These are phyloP conservation scores for Hydrochoerus hydrochaeris DNA, from an alignment of 2,113 vertebrate species.

Conservation along the genomic window DNA sequence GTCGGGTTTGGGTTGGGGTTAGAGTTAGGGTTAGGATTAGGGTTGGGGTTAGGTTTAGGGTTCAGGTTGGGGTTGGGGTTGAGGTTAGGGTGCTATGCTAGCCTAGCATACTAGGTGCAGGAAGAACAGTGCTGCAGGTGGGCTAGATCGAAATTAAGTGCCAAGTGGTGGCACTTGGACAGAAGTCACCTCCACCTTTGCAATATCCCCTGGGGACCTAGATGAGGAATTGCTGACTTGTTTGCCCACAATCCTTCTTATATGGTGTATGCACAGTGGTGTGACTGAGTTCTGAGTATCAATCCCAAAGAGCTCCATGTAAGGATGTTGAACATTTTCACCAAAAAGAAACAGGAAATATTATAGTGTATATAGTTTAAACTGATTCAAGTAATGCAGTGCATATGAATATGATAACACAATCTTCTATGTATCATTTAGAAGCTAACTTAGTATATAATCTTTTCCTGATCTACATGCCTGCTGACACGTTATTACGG, in stretches of 20 bases:
- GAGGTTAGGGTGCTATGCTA: too few species aligned
- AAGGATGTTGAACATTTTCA: neutral
- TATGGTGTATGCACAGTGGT: neutral
- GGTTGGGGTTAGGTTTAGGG: too few species aligned
- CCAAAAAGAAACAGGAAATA: neutral
- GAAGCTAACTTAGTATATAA: neutral
- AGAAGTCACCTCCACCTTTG: too few species aligned
- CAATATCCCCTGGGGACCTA: too few species aligned
- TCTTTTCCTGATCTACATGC: neutral
- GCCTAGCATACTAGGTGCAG: too few species aligned
- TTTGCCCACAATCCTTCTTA: neutral
- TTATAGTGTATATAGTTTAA: neutral
- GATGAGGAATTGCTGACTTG: neutral
- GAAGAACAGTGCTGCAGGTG: too few species aligned
- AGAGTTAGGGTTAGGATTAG: fast-evolving
- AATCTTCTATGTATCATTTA: neutral
- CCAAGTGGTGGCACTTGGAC: too few species aligned
- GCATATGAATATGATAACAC: too few species aligned
- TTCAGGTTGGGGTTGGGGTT: too few species aligned
- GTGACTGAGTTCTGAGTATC: neutral
- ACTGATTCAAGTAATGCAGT: neutral
- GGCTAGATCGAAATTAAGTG: too few species aligned
- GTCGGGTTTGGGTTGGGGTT: too few species aligned
- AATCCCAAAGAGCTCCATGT: neutral
- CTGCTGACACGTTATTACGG: neutral